Evolutionary conservation across 2,113 vertebrate genomes (phyloP).

Genomic region (Pseudopodoces humilis): DNA sequence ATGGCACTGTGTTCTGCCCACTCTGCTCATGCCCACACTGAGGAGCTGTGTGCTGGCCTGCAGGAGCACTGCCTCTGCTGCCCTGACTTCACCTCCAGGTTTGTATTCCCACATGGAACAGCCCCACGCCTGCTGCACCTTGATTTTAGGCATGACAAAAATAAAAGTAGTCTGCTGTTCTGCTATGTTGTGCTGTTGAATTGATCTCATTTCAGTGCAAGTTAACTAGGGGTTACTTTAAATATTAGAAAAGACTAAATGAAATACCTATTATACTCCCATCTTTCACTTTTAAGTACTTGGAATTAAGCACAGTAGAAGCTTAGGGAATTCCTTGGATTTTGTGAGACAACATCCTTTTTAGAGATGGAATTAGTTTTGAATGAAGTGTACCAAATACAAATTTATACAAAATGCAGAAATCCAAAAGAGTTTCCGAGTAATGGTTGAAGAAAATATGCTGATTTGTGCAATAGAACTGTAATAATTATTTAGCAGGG

Average conservation of each 20-base stretch:
- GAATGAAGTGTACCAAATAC: not conserved
- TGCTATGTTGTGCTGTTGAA: not conserved
- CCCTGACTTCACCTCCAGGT: not conserved
- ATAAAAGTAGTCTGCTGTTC: not conserved
- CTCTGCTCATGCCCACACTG: not conserved
- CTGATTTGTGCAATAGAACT: not conserved
- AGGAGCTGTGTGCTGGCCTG: not conserved
- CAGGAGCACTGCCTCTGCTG: not conserved
- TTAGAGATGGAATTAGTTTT: not conserved
- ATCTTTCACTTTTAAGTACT: not conserved
- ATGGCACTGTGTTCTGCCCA: not conserved
- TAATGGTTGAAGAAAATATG: not conserved
- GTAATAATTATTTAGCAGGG: not conserved
- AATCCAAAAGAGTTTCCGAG: not conserved
- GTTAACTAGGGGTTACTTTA: not conserved
- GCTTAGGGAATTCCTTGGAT: not conserved
- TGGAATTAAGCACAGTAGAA: not conserved
- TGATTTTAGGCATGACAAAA: not conserved
- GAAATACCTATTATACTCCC: not conserved
- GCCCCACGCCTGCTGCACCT: not conserved
- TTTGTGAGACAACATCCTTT: not conserved
- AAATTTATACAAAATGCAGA: not conserved
- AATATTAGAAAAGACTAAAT: not conserved
- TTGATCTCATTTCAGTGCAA: not conserved
- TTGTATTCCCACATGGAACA: not conserved